Conservation (phyloP, 2,888 invertebrate species). For the Blastobasis adustella region DNA sequence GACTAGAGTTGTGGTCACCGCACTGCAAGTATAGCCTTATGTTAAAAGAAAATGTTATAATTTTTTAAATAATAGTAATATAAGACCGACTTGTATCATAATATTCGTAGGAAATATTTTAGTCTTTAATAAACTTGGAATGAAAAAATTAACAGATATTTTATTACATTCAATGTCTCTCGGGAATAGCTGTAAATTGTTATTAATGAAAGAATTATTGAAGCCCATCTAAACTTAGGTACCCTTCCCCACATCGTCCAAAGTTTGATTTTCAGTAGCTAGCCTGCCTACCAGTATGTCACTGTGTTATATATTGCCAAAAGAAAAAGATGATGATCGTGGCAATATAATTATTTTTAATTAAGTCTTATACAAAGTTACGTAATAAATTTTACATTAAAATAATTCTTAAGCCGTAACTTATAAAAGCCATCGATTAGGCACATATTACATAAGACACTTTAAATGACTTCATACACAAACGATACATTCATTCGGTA, state of each 20-base stretch:
- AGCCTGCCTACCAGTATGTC: too few relatives aligned
- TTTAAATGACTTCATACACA: too few relatives aligned
- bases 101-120: conserved; percentile 42
- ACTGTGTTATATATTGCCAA: too few relatives aligned
- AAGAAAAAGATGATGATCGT: conserved; percentile 10
- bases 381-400: conserved; percentile 26
- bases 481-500: too few relatives aligned
- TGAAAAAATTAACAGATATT: conserved; percentile 43
- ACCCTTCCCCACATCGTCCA: too few relatives aligned
- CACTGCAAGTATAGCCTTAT: conserved; percentile 44
- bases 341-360: conserved; percentile 48
- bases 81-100: conserved; percentile 67
- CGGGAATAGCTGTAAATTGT: too few relatives aligned
- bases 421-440: conserved; percentile 13
- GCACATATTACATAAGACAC: too few relatives aligned
- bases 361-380: too few relatives aligned
- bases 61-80: conserved; percentile 43
- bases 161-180: conserved; percentile 39
- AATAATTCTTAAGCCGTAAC: conserved; percentile 51
- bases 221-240: too few relatives aligned
- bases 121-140: conserved; percentile 38
- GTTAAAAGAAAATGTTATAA: conserved; percentile 55
- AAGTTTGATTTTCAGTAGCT: too few relatives aligned
- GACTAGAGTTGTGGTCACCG: conserved; percentile 42
- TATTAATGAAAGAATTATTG: too few relatives aligned